Percentiles rank a stretch among this genome's conserved stretches.
phyloP scores from a whole-genome alignment of 2,113 vertebrate species.

The Mormyrus lacerda region DNA sequence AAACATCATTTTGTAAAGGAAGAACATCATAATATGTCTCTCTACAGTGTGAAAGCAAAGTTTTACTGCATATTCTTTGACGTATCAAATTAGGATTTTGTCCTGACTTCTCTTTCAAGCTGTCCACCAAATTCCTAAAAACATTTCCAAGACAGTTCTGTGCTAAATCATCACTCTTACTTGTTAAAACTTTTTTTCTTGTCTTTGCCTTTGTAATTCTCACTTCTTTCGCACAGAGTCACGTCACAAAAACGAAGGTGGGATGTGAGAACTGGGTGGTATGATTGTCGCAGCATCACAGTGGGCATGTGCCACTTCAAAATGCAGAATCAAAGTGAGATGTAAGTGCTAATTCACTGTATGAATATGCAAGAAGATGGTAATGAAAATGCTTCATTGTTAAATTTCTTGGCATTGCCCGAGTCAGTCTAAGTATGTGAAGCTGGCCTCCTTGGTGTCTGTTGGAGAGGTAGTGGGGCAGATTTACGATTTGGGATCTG shows the following conservation, averaged over 20 bases:
- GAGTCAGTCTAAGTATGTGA: background rate
- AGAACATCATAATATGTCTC: background rate
- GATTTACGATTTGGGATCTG: background rate
- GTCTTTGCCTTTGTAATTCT: background rate
- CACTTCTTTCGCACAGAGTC: background rate
- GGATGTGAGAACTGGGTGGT: background rate
- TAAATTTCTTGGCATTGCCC: background rate
- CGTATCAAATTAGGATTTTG: slow-evolving; percentile 6
- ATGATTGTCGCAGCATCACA: background rate
- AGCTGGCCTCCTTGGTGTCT: background rate
- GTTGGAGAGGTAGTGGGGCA: background rate
- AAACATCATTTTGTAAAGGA: background rate
- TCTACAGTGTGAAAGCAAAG: background rate
- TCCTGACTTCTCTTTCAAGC: background rate
- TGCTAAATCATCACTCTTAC: background rate
- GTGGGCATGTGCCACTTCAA: background rate
- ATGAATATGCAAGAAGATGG: background rate
- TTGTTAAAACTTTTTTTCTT: background rate
- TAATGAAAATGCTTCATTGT: background rate
- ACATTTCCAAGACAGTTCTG: background rate
- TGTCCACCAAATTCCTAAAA: background rate
- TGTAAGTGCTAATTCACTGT: background rate
- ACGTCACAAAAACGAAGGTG: background rate
- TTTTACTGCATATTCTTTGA: background rate
- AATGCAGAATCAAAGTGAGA: background rate